Evolutionary conservation across 2,113 vertebrate genomes (phyloP), one percentile per base, ranked within the genome.

Genomic region (Dasyornis broadbenti): DNA sequence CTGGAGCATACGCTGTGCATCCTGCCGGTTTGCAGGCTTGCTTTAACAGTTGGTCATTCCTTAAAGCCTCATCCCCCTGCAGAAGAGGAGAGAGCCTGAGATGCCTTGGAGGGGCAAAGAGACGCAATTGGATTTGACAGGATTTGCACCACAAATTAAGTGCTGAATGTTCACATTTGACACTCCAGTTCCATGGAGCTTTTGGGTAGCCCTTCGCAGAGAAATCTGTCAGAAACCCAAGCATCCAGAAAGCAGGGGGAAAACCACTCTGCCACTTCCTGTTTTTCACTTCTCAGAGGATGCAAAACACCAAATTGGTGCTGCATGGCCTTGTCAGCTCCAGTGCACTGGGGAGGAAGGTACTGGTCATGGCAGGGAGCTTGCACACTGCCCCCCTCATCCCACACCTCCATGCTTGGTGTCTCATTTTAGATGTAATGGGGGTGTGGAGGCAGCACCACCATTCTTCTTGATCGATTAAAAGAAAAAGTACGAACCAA

Each of bases 101-200:
- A 84, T 88, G 95, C 92, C 94, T 88, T 6, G 10, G 52, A 85
- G 92, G 72, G 63, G 47, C 44, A 17, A 57, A 92, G 82, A 95
- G 93, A 96, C 0, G 2, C 76, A 35, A 96, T 96, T 0, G 35
- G 30, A 26, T 87, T 94, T 97, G 94, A 90, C 94, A 95, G 87
- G 35, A 65, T 96, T 96, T 96, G 84, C 83, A 88, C 93, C 69
- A 54, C 81, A 95, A 95, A 97, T 95, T 94, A 95, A 91, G 93
- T 79, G 82, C 82, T 95, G 82, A 95, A 84, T 52, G 80, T 88
- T 96, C 90, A 79, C 61, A 3, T 93, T 96, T 95, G 92, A 96
- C 94, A 94, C 84, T 89, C 79, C 52, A 69, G 89, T 50, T 95
- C 79, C 40, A 4, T 15, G 47, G 77, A 95, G 92, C 63, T 97